These are phyloP conservation scores for Scaptomyza montana DNA, from an alignment of 1,140 invertebrate species.

Conservation along the genomic window DNA sequence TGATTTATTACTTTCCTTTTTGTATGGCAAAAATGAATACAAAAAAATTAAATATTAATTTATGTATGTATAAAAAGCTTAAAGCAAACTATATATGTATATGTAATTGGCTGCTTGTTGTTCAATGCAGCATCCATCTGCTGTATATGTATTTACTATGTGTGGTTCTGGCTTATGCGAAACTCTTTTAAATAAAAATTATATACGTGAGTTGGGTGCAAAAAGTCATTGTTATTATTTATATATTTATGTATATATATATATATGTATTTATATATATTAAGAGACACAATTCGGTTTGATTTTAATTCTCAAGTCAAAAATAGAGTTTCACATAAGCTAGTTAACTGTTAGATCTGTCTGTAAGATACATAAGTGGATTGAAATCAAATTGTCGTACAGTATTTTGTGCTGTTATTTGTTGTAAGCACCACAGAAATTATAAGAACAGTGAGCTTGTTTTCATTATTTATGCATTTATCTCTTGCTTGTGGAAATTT, in stretches of 20 bases:
- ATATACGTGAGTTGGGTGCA: conserved; percentile 11
- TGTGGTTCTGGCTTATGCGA: conserved; percentile 38
- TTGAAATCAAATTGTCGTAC: conserved; percentile 47
- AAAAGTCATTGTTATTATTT: conserved; percentile 11
- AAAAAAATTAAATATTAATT: conserved; percentile 82
- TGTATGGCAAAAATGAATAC: conserved; percentile 81
- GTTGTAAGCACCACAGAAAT: conserved; percentile 48
- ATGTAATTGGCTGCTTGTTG: conserved; percentile 67
- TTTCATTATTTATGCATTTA: conserved; percentile 28
- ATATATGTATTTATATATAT: conserved; percentile 5
- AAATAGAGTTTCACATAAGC: conserved; percentile 35
- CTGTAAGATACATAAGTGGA: conserved; percentile 61
- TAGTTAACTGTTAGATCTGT: conserved; percentile 39
- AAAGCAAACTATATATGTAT: conserved; percentile 73
- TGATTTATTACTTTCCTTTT: conserved; percentile 74
- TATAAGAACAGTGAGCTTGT: conserved; percentile 44
- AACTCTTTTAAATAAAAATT: conserved; percentile 11
- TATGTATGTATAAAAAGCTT: conserved; percentile 79
- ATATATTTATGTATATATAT: conserved; percentile 10
- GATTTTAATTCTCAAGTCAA: background rate
- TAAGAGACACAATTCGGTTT: conserved; percentile 33
- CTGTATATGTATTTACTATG: conserved; percentile 19
- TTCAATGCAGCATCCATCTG: conserved; percentile 20
- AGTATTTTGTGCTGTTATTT: conserved; percentile 55
- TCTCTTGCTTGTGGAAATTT: conserved; percentile 59